Base-by-base conservation (phyloP, 2,797 vertebrate genomes). In the Molothrus ater region DNA sequence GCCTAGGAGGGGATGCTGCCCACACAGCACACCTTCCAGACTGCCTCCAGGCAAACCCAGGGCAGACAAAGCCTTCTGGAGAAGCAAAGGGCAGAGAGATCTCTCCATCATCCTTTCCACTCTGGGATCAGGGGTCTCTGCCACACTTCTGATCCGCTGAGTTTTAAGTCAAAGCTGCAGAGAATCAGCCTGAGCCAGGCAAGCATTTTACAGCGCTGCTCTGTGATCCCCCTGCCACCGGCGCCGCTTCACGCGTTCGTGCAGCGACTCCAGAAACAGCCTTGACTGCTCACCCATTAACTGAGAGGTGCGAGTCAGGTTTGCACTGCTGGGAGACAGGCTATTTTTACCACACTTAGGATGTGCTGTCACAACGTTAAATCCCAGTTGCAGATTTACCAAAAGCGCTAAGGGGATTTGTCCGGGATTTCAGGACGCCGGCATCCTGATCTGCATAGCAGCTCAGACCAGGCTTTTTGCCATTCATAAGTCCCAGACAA, bases 321-420 rank as follows among this genome's bases (percentile, higher is more conserved):
- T 76, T 53, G 64, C 80, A 42, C 34, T 36, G 80, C 88, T 73
- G 80, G 56, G 59, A 94, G 86, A 90, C 88, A 56, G 60, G 92
- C 86, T 96, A 95, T 95, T 96, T 96, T 96, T 96, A 94, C 93
- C 53, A 53, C 28, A 20, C 83, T 94, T 75, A 65, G 64, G 80
- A 80, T 92, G 68, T 82, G 80, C 93, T 94, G 93, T 93, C 93
- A 92, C 88, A 91, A 71, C 3, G 16, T 83, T 75, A 96, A 96
- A 95, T 93, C 96, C 95, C 92, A 79, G 92, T 0, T 75, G 88
- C 92, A 87, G 90, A 95, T 95, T 95, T 92, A 95, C 83, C 50
- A 43, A 82, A 95, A 92, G 86, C 47, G 2, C 90, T 95, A 95
- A 95, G 90, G 93, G 81, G 92, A 96, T 96, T 95, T 96, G 90